phyloP scores from a whole-genome alignment of 2,888 invertebrate genomes.

The Lymantria monacha region DNA sequence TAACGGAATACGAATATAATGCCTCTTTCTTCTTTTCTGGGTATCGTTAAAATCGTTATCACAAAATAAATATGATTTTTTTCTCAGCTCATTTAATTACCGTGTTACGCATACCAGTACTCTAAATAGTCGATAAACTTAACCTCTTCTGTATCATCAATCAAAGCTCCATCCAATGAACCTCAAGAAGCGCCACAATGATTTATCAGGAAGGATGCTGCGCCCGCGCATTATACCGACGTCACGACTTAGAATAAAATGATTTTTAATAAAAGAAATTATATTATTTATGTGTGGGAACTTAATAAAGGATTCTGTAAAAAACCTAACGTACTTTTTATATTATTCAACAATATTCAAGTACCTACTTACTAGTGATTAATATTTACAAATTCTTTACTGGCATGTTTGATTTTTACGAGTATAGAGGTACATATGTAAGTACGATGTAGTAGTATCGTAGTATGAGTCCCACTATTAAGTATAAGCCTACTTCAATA shows the following conservation, averaged over 20 bases:
- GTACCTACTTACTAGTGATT: too few relatives aligned
- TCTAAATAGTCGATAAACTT: conserved; percentile 36
- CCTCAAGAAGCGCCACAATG: conserved; percentile 76
- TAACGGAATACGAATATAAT: too few relatives aligned
- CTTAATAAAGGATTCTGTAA: conserved; percentile 3
- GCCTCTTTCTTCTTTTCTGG: too few relatives aligned
- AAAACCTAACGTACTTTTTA: too few relatives aligned
- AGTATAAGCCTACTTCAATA: too few relatives aligned
- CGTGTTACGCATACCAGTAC: conserved; percentile 30
- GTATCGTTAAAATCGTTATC: too few relatives aligned
- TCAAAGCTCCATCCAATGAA: conserved; percentile 66
- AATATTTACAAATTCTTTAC: too few relatives aligned
- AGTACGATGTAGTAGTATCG: too few relatives aligned
- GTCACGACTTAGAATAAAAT: conserved; percentile 42
- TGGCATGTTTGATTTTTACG: too few relatives aligned
- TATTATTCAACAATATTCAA: too few relatives aligned
- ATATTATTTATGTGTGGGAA: conserved; percentile 35
- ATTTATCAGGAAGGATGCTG: conserved; percentile 53
- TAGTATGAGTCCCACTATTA: too few relatives aligned
- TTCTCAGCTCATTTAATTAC: conserved; percentile 14
- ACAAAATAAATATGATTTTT: background rate
- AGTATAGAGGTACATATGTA: too few relatives aligned
- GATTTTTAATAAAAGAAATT: conserved; percentile 24
- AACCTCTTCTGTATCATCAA: conserved; percentile 49
- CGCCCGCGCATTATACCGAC: conserved; percentile 40